Percentiles rank a stretch among this genome's conserved stretches.
These are phyloP conservation scores for Leptinotarsa peninsularis DNA, from an alignment of 2,888 invertebrate species.

Conservation along the genomic window DNA sequence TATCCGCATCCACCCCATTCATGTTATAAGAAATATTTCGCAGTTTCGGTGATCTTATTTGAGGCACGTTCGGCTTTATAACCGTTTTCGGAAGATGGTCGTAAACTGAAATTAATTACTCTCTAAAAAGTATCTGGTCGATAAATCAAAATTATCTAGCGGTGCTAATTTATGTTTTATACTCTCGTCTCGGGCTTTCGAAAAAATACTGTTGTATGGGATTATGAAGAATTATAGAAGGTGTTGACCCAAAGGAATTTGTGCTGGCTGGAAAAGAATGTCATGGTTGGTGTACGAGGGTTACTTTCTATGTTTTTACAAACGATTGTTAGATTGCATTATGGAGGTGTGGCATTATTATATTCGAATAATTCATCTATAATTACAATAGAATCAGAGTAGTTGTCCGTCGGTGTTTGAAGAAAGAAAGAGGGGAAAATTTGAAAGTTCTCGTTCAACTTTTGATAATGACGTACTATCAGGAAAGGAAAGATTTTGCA, in stretches of 20 bases:
- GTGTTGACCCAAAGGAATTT: background rate
- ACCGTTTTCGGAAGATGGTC: constrained; percentile 30
- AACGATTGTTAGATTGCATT: background rate
- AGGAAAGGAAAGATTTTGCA: no score
- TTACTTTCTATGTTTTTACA: background rate
- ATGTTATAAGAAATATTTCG: constrained; percentile 19
- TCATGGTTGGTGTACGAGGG: background rate
- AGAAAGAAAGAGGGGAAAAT: no score
- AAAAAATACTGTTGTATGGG: background rate
- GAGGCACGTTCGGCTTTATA: constrained; percentile 27
- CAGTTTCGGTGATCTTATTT: constrained; percentile 23
- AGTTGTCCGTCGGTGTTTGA: no score
- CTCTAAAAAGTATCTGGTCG: constrained; percentile 30
- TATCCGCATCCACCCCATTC: constrained; percentile 9
- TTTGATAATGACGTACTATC: no score
- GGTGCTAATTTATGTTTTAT: constrained; percentile 38
- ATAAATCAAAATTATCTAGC: constrained; percentile 35
- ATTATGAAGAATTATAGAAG: constrained; percentile 1
- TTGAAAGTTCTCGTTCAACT: no score
- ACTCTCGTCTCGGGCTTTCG: constrained; percentile 29
- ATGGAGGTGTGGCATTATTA: no score
- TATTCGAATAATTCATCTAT: no score
- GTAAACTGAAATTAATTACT: constrained; percentile 38
- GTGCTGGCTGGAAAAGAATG: background rate
- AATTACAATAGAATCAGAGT: no score